Evolutionary conservation across 2,113 vertebrate genomes (phyloP), one percentile per base, ranked within the genome.

Genomic region (Rhinichthys klamathensis): DNA sequence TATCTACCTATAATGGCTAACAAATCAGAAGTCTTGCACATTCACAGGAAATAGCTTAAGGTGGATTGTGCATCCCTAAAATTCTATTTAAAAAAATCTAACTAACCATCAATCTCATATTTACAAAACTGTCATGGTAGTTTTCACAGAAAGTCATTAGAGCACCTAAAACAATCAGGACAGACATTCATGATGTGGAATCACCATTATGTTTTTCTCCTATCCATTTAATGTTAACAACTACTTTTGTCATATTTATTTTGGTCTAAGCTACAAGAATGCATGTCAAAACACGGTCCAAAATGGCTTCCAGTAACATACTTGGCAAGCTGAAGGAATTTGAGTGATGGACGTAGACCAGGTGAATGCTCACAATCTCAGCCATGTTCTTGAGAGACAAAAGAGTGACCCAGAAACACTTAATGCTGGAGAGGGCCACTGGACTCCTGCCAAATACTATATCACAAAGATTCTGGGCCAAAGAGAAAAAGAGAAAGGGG

Each of bases 381-480:
- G 73, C 56, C 21, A 85, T 30, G 44, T 78, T 84, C 41, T 15
- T 70, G 32, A 27, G 46, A 77, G 82, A 89, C 84, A 89, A 84
- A 87, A 84, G 81, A 54, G 35, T 87, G 75, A 86, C 86, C 86
- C 72, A 87, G 63, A 87, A 86, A 78, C 72, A 69, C 83, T 85
- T 82, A 74, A 89, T 60, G 72, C 82, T 41, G 65, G 80, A 83
- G 32, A 83, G 49, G 30, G 63, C 70, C 56, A 72, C 27, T 88
- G 87, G 75, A 77, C 18, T 3, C 23, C 7, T 80, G 85, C 83
- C 85, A 89, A 80, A 87, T 69, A 44, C 41, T 85, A 77, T 74
- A 87, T 69, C 86, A 76, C 88, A 76, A 83, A 60, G 32, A 88
- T 63, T 83, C 69, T 86, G 15, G 84, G 86, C 86, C 82, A 84